These are phyloP conservation scores for Prionailurus bengalensis DNA, from an alignment of 2,113 vertebrate genomes.

Conservation along the genomic window DNA sequence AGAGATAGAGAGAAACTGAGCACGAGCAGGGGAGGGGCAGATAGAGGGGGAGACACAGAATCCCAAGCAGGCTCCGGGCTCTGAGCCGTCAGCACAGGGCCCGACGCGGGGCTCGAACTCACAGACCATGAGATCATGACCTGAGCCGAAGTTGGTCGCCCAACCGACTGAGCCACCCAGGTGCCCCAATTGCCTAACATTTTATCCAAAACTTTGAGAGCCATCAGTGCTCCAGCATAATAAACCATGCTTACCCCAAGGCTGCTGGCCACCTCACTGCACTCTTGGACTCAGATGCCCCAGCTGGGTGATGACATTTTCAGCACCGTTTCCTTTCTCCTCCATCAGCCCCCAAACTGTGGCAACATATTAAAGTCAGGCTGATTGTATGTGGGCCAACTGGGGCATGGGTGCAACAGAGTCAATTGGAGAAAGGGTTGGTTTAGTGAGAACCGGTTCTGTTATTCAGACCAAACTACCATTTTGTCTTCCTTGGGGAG, in stretches of 20 bases:
- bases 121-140: no score
- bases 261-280: neutral
- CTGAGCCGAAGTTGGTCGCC: no score
- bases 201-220: neutral
- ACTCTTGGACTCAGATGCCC: fast-evolving
- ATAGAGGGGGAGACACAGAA: no score
- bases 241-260: neutral
- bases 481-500: neutral
- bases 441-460: neutral
- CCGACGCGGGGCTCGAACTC: no score
- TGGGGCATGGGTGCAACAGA: neutral
- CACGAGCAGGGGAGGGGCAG: no score
- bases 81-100: no score
- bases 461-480: neutral
- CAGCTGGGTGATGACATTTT: neutral
- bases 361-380: neutral
- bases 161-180: no score
- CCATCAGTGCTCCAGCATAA: neutral
- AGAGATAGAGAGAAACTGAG: no score
- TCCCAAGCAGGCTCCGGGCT: no score
- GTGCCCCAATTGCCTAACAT: neutral
- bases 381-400: neutral
- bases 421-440: neutral
- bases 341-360: neutral
- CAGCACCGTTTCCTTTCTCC: neutral